phyloP scores from a whole-genome alignment of 2,113 vertebrate species.

The Pelvicachromis taeniatus region DNA sequence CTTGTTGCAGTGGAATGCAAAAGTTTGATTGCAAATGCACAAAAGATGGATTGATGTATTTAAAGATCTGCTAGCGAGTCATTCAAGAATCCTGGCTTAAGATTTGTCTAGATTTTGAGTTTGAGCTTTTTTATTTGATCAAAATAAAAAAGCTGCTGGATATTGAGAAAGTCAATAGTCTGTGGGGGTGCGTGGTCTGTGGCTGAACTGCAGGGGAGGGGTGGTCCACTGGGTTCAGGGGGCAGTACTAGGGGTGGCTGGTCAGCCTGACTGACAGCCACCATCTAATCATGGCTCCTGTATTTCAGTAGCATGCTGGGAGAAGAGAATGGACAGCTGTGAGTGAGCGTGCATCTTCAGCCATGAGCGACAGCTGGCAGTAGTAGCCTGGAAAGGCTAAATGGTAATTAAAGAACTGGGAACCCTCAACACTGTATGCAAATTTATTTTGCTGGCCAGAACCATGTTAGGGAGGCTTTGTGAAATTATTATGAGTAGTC shows the following conservation, averaged over 20 bases:
- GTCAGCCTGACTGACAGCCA: background rate
- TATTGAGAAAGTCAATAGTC: background rate
- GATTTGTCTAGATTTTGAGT: background rate
- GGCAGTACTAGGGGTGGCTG: background rate
- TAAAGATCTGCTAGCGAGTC: background rate
- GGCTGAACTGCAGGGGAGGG: background rate
- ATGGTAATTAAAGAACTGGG: background rate
- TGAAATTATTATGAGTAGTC: background rate
- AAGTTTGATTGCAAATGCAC: background rate
- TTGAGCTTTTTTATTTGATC: background rate
- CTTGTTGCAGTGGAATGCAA: background rate
- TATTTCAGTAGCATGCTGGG: background rate
- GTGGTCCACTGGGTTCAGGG: background rate
- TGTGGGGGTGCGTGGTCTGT: background rate
- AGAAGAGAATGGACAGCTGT: background rate
- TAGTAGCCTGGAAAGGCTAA: background rate
- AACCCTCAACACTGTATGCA: background rate
- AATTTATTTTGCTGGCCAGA: background rate
- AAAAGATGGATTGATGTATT: background rate
- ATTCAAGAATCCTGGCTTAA: background rate
- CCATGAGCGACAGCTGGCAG: background rate
- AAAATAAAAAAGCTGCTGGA: background rate
- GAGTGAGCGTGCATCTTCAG: background rate
- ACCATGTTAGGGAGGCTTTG: background rate
- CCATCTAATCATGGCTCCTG: background rate